Base-by-base conservation (phyloP, 2,888 invertebrate species). In the Chorisops tibialis region DNA sequence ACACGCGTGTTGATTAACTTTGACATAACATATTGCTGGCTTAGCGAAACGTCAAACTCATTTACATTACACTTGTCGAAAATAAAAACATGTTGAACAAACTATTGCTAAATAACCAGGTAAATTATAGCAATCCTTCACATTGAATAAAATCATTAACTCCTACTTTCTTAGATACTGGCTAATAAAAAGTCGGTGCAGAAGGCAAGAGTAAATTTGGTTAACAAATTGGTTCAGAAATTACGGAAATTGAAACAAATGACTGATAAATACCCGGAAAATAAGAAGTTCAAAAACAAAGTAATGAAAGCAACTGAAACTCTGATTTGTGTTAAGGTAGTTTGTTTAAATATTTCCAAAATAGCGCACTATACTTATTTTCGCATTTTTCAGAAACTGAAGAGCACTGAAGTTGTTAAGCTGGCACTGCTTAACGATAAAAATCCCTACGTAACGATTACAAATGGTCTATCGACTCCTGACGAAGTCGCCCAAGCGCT, bases 21-120 rank as follows among this genome's bases (percentile, higher is more conserved):
- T n/a, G n/a, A n/a, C n/a, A n/a, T n/a, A n/a, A n/a, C n/a, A n/a
- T n/a, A n/a, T n/a, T n/a, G n/a, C n/a, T n/a, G n/a, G n/a, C n/a
- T n/a, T n/a, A n/a, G n/a, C n/a, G n/a, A n/a, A n/a, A n/a, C n/a
- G n/a, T n/a, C n/a, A n/a, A n/a, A n/a, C n/a, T n/a, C n/a, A n/a
- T n/a, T n/a, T n/a, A n/a, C n/a, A n/a, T n/a, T n/a, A n/a, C n/a
- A n/a, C n/a, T n/a, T n/a, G n/a, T n/a, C n/a, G n/a, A n/a, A n/a
- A n/a, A n/a, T n/a, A n/a, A n/a, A n/a, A n/a, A n/a, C n/a, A 76
- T 76, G 77, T 61, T 76, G 9, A 69, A 75, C 63, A 76, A 74
- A 71, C 61, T 74, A 19, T 63, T 72, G 64, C 73, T 75, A 59
- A 77, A 77, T 51, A 77, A 77, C 68, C 72, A 76, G 71, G 76